Percentiles rank a stretch among this genome's conserved stretches.
Conservation (phyloP, 1,140 invertebrate genomes). For the Bombyx mori region DNA sequence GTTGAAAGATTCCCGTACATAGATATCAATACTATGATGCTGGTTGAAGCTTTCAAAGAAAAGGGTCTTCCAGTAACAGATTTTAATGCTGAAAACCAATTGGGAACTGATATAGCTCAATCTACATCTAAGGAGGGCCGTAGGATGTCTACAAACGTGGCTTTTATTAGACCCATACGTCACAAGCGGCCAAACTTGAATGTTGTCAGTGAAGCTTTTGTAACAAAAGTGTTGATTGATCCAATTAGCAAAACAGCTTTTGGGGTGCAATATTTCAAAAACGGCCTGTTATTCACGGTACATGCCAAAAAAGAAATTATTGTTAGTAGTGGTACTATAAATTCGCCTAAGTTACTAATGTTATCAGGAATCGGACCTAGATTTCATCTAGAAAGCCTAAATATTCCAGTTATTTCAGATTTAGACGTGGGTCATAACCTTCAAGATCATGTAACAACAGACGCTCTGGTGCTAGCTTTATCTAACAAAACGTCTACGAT, state of each 20-base stretch:
- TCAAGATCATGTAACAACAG: conserved; percentile 81
- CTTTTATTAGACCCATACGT: conserved; percentile 81
- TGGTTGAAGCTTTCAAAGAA: conserved; percentile 75
- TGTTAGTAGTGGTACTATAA: conserved; percentile 78
- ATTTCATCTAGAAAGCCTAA: conserved; percentile 71
- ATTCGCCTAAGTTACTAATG: conserved; percentile 83
- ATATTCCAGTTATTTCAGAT: conserved; percentile 75
- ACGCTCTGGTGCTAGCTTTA: conserved; percentile 70
- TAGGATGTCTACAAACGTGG: conserved; percentile 79
- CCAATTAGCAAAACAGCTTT: conserved; percentile 75
- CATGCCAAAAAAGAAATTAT: conserved; percentile 80
- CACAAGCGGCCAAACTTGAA: conserved; percentile 79
- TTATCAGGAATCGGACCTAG: conserved; percentile 82
- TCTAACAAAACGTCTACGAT: conserved; percentile 68
- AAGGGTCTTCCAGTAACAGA: conserved; percentile 71
- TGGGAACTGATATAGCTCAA: conserved; percentile 74
- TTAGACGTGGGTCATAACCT: conserved; percentile 83
- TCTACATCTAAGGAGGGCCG: conserved; percentile 74
- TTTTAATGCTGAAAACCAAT: conserved; percentile 69
- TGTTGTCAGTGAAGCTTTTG: conserved; percentile 79
- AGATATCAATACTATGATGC: conserved; percentile 69
- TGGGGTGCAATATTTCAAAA: conserved; percentile 77
- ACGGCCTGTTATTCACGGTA: conserved; percentile 70
- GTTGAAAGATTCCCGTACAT: conserved; percentile 76
- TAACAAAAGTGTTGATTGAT: conserved; percentile 82